phyloP scores from a whole-genome alignment of 1,140 invertebrate genomes.

The Ips nitidus region DNA sequence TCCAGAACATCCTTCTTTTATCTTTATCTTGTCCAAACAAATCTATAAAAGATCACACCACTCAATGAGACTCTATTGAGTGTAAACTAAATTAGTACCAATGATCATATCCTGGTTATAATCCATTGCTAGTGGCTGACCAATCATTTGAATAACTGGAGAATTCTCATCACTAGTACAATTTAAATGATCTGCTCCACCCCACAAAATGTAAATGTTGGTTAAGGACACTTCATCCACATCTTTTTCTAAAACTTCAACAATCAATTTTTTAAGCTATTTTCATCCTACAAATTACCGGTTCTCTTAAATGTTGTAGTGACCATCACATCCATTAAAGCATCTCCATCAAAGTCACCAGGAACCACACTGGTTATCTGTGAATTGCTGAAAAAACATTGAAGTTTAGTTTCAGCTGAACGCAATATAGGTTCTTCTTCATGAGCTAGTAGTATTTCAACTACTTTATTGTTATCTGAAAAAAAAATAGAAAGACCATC shows the following conservation, averaged over 20 bases:
- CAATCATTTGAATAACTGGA: conserved; percentile 62
- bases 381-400: conserved; percentile 62
- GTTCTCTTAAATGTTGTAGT: conserved; percentile 55
- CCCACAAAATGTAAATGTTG: conserved; percentile 73
- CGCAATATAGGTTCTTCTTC: conserved; percentile 76
- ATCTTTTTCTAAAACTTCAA: conserved; percentile 34
- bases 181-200: conserved; percentile 64
- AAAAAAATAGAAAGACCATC: conserved; percentile 51
- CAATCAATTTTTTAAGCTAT: neutral
- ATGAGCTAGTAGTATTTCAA: conserved; percentile 72
- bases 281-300: neutral
- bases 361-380: conserved; percentile 78
- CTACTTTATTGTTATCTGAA: conserved; percentile 61
- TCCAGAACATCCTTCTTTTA: conserved; percentile 67
- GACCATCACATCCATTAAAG: conserved; percentile 88
- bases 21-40: conserved; percentile 74
- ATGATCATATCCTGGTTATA: conserved; percentile 93
- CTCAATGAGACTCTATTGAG: neutral
- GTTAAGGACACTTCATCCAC: conserved; percentile 44
- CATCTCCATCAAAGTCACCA: conserved; percentile 93
- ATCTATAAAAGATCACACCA: conserved; percentile 56
- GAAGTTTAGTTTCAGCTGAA: conserved; percentile 47
- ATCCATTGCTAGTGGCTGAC: conserved; percentile 86
- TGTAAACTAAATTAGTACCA: conserved; percentile 10
- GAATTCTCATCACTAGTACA: conserved; percentile 58